Conservation (phyloP, 2,888 invertebrate species). For the Hypselothyrea guttata region DNA sequence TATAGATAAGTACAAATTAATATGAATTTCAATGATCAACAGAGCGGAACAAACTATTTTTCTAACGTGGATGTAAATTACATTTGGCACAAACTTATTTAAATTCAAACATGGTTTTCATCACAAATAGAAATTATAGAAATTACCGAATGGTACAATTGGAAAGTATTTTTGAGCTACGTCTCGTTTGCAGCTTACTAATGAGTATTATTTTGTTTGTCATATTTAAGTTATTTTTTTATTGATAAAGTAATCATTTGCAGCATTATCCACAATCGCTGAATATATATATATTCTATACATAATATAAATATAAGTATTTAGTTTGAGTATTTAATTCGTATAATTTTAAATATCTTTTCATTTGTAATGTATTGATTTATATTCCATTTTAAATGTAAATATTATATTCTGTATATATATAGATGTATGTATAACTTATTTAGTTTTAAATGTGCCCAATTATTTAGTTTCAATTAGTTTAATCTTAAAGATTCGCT, state of each 20-base stretch:
- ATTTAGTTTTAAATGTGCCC: slow-evolving; percentile 60
- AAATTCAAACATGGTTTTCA: no score
- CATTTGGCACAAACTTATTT: slow-evolving; percentile 9
- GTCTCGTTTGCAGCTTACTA: slow-evolving; percentile 10
- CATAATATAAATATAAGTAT: slow-evolving; percentile 44
- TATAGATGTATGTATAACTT: slow-evolving; percentile 27
- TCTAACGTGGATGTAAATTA: slow-evolving; percentile 4
- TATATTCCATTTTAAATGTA: slow-evolving; percentile 40
- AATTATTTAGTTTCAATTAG: slow-evolving; percentile 63
- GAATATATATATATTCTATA: slow-evolving; percentile 23
- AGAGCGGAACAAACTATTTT: slow-evolving; percentile 10
- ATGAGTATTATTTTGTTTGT: slow-evolving; percentile 30
- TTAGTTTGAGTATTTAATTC: slow-evolving; percentile 42
- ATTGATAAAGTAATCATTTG: slow-evolving; percentile 75
- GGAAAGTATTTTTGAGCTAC: neutral
- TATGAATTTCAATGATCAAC: neutral
- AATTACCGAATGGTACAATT: neutral
- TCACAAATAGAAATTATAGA: neutral
- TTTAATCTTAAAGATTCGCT: slow-evolving; percentile 69
- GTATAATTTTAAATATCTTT: slow-evolving; percentile 43
- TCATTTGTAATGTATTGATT: slow-evolving; percentile 36
- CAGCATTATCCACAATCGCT: slow-evolving; percentile 57
- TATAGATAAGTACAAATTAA: slow-evolving; percentile 1
- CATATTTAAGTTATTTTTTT: slow-evolving; percentile 32
- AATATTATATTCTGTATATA: slow-evolving; percentile 54